Percentiles rank a stretch among this genome's conserved stretches.
Evolutionary conservation across 2,797 vertebrate genomes (phyloP).

Genomic region (Denticeps clupeoides): DNA sequence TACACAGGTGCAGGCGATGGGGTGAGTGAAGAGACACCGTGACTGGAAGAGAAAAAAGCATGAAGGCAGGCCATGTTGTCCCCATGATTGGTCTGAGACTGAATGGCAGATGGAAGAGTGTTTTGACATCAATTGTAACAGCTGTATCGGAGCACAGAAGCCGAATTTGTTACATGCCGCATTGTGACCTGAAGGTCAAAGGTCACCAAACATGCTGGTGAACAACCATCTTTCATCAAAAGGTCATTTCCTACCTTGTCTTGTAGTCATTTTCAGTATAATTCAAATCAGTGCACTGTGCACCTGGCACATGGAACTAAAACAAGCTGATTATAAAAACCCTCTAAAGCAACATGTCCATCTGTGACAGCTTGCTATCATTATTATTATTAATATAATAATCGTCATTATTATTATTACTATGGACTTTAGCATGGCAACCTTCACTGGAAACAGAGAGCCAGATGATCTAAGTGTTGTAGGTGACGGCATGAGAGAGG

Average conservation of each 20-base stretch:
- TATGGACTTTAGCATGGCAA: conserved; percentile 43
- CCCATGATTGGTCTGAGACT: conserved; percentile 18
- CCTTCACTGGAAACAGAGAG: conserved; percentile 33
- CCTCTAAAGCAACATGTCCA: not conserved
- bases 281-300: too few relatives aligned
- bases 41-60: not conserved
- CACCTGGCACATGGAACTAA: too few relatives aligned
- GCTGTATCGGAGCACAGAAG: conserved; percentile 40
- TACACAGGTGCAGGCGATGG: conserved; percentile 42
- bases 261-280: too few relatives aligned
- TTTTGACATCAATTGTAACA: conserved; percentile 70
- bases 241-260: conserved; percentile 40
- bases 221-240: conserved; percentile 31
- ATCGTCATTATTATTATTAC: conserved; percentile 40
- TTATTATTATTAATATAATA: conserved; percentile 39
- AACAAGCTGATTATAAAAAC: too few relatives aligned
- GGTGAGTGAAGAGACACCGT: conserved; percentile 11
- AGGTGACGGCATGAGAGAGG: too few relatives aligned
- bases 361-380: conserved; percentile 24
- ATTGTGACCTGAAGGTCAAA: conserved; percentile 38
- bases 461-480: too few relatives aligned
- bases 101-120: conserved; percentile 39
- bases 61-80: not conserved
- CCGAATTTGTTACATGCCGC: conserved; percentile 19
- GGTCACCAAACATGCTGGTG: conserved; percentile 37